phyloP scores from a whole-genome alignment of 2,797 vertebrate species.

The Potorous gilbertii region DNA sequence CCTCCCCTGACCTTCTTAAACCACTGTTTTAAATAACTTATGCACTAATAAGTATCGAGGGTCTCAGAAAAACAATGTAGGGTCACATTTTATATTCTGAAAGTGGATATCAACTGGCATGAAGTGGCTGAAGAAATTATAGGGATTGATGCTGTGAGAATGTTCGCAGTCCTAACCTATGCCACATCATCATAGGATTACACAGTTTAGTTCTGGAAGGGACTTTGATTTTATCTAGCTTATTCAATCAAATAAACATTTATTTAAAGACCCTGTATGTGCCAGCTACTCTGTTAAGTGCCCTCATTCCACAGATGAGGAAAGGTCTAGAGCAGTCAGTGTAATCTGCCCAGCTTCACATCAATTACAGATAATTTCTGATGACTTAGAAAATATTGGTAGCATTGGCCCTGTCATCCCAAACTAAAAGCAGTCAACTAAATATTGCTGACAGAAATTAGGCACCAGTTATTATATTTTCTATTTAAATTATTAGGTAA shows the following conservation, averaged over 20 bases:
- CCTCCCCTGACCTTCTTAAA: neutral
- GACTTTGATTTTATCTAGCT: neutral
- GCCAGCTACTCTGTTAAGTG: neutral
- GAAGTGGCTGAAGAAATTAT: constrained; percentile 6
- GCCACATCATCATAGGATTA: neutral
- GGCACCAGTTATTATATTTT: neutral
- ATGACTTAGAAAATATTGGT: neutral
- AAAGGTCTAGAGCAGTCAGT: neutral
- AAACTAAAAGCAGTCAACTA: neutral
- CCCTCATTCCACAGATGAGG: neutral
- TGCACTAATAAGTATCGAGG: neutral
- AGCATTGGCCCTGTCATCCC: neutral
- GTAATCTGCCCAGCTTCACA: neutral
- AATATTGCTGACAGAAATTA: neutral
- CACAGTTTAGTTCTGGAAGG: neutral
- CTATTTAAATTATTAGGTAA: neutral
- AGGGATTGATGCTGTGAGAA: neutral
- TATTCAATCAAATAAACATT: neutral
- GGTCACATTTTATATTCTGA: neutral
- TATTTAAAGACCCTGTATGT: neutral
- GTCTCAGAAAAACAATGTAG: neutral
- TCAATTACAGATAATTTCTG: neutral
- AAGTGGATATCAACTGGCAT: neutral
- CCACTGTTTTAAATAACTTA: neutral
- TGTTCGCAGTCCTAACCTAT: neutral